A percentile compares a stretch with the other conserved stretches of the same genome.
Conservation (phyloP, 2,888 invertebrate genomes). For the Xestia xanthographa region DNA sequence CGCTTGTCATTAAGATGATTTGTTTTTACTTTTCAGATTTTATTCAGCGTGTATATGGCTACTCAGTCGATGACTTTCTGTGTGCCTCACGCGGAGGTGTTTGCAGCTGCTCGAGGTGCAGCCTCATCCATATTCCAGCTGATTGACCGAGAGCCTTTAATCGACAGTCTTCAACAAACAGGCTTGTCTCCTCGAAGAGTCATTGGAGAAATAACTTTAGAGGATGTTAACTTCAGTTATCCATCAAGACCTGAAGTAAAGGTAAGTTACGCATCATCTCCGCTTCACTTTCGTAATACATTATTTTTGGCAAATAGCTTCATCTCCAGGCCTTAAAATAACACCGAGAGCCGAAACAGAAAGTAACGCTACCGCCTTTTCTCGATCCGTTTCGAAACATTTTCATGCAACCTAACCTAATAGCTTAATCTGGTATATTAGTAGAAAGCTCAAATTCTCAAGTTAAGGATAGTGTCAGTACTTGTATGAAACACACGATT, state of each 20-base stretch:
- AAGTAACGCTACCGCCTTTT: neutral
- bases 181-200: slow-evolving; percentile 91
- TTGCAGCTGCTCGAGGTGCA: slow-evolving; percentile 93
- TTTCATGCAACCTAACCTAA: neutral
- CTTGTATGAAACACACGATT: neutral
- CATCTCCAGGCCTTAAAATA: neutral
- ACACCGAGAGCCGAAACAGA: neutral
- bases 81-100: slow-evolving; percentile 94
- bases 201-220: slow-evolving; percentile 92
- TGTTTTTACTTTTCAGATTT: slow-evolving; percentile 84
- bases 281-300: neutral
- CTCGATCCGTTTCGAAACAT: neutral
- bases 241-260: slow-evolving; percentile 94
- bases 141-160: slow-evolving; percentile 93
- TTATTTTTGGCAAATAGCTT: neutral
- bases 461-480: neutral
- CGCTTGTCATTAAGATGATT: neutral
- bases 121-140: slow-evolving; percentile 93
- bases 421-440: neutral
- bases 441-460: neutral
- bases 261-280: slow-evolving; percentile 76
- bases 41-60: slow-evolving; percentile 94
- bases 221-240: slow-evolving; percentile 94
- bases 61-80: slow-evolving; percentile 94
- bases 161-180: slow-evolving; percentile 92